phyloP scores from a whole-genome alignment of 2,797 vertebrate species.

The Sebastes alutus region DNA sequence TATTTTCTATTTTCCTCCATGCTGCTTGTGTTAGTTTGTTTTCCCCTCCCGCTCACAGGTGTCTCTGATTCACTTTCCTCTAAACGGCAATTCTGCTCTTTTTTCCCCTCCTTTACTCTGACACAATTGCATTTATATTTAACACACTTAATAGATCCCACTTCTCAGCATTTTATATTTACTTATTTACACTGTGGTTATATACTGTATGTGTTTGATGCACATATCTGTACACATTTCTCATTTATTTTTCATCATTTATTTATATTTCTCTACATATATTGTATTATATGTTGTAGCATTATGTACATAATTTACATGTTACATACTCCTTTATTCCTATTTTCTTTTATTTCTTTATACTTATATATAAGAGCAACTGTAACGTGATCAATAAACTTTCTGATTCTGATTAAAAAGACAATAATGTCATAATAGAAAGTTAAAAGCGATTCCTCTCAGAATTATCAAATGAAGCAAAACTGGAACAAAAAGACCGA shows the following conservation, averaged over 20 bases:
- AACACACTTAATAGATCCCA: too few species aligned
- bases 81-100: neutral
- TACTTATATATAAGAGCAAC: too few species aligned
- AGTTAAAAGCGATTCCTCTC: neutral
- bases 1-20: neutral
- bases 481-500: neutral
- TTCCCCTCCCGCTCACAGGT: neutral
- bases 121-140: too few species aligned
- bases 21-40: neutral
- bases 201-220: too few species aligned
- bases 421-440: neutral
- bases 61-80: neutral
- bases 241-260: neutral
- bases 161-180: too few species aligned
- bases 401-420: neutral
- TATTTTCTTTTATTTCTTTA: too few species aligned
- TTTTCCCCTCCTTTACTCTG: neutral
- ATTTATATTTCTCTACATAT: neutral
- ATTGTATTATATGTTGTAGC: neutral
- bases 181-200: too few species aligned
- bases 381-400: too few species aligned
- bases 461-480: neutral
- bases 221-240: neutral
- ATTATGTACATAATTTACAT: accelerated
- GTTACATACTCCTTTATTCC: too few species aligned